phyloP scores from a whole-genome alignment of 2,797 vertebrate species.

The Fringilla coelebs region DNA sequence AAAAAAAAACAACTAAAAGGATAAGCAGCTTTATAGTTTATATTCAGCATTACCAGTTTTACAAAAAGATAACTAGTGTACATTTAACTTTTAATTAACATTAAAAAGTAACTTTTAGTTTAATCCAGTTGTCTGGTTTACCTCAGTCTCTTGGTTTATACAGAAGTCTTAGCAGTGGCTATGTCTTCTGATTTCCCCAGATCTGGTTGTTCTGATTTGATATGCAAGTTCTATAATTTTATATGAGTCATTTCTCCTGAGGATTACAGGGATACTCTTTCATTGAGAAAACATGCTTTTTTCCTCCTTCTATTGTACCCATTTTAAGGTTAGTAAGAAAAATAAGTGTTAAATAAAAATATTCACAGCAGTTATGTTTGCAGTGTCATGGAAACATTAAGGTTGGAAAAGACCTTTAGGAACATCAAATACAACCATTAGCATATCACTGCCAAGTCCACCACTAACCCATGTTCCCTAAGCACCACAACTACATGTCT shows the following conservation, averaged over 20 bases:
- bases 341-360: not conserved
- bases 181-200: not conserved
- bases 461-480: not conserved
- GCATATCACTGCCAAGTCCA: not conserved
- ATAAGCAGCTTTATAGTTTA: not conserved
- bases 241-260: not conserved
- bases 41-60: not conserved
- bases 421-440: not conserved
- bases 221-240: not conserved
- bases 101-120: not conserved
- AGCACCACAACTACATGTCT: not conserved
- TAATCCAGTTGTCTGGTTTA: not conserved
- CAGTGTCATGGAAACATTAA: not conserved
- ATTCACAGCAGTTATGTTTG: not conserved
- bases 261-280: not conserved
- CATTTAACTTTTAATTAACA: not conserved
- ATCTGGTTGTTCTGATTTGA: not conserved
- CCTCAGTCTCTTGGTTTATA: not conserved
- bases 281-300: not conserved
- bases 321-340: not conserved
- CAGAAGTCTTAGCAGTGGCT: not conserved
- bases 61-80: not conserved
- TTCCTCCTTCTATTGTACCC: not conserved
- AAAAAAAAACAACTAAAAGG: not conserved
- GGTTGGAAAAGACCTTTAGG: not conserved